phyloP scores from a whole-genome alignment of 2,888 invertebrate genomes.

The Harpagoxenus sublaevis region DNA sequence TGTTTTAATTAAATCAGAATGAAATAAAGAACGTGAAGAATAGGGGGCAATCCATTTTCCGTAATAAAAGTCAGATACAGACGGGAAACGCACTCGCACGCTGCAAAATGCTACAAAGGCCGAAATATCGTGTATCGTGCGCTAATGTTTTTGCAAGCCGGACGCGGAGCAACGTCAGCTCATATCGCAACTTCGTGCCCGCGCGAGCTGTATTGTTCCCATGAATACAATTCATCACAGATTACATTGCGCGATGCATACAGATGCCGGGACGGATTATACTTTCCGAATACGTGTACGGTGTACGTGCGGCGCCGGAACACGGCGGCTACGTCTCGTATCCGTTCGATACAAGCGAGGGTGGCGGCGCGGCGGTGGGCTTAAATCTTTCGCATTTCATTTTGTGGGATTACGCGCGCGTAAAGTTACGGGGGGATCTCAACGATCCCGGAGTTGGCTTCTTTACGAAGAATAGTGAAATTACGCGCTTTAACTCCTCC shows the following conservation, averaged over 20 bases:
- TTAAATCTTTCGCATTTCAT: slow-evolving; percentile 48
- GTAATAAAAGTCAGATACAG: slow-evolving; percentile 32
- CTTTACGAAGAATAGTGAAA: slow-evolving; percentile 46
- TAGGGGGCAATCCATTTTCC: slow-evolving; percentile 31
- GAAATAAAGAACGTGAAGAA: slow-evolving; percentile 32
- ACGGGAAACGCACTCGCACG: not conserved
- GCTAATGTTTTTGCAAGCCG: slow-evolving; percentile 38
- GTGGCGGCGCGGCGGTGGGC: not conserved
- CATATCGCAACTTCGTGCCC: slow-evolving; percentile 39
- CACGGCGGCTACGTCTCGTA: not conserved
- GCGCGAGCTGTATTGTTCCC: slow-evolving; percentile 44
- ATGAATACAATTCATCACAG: slow-evolving; percentile 52
- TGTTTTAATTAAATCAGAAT: slow-evolving; percentile 43
- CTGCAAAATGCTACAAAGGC: slow-evolving; percentile 32
- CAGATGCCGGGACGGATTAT: slow-evolving; percentile 21
- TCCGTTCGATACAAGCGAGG: slow-evolving; percentile 6
- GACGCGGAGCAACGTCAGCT: slow-evolving; percentile 25
- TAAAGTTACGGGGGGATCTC: slow-evolving; percentile 39
- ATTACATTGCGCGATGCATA: slow-evolving; percentile 48
- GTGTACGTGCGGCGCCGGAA: not conserved
- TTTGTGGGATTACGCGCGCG: slow-evolving; percentile 29
- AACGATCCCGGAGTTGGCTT: slow-evolving; percentile 9
- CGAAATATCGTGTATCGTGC: slow-evolving; percentile 33
- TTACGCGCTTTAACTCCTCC: slow-evolving; percentile 39
- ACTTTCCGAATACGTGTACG: not conserved